These are phyloP conservation scores for Orchestes rusci DNA, from an alignment of 2,888 invertebrate species.

Conservation along the genomic window DNA sequence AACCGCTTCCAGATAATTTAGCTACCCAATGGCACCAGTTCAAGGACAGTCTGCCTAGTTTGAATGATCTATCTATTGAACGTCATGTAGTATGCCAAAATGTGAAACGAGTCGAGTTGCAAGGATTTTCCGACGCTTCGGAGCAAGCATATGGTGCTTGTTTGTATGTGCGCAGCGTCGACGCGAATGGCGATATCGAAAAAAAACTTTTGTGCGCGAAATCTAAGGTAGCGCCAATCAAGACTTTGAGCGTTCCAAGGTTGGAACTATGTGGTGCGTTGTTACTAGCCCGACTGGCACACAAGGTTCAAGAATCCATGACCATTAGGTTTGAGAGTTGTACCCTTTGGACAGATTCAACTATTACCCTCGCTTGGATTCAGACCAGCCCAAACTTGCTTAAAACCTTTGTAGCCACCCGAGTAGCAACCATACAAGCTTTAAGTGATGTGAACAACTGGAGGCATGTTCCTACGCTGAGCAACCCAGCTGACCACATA, in stretches of 20 bases:
- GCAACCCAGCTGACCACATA: conserved; percentile 7
- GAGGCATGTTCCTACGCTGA: conserved; percentile 20
- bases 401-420: conserved; percentile 25
- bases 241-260: conserved; percentile 22
- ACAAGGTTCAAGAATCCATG: conserved; percentile 10
- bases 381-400: conserved; percentile 17
- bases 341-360: conserved; percentile 26
- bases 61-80: neutral
- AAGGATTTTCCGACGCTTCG: conserved; percentile 9
- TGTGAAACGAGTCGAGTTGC: neutral
- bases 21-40: conserved; percentile 4
- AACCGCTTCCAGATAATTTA: conserved; percentile 1
- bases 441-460: conserved; percentile 3
- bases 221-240: conserved; percentile 24
- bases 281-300: conserved; percentile 16
- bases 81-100: no score
- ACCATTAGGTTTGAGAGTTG: conserved; percentile 13
- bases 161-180: conserved; percentile 1
- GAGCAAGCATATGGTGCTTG: conserved; percentile 10
- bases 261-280: conserved; percentile 26
- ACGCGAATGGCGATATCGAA: neutral
- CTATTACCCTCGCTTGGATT: conserved; percentile 23
- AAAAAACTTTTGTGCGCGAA: conserved; percentile 8
- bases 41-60: neutral
- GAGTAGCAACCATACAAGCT: conserved; percentile 25